Base-by-base conservation (phyloP, 2,113 vertebrate species). In the Otis tarda region DNA sequence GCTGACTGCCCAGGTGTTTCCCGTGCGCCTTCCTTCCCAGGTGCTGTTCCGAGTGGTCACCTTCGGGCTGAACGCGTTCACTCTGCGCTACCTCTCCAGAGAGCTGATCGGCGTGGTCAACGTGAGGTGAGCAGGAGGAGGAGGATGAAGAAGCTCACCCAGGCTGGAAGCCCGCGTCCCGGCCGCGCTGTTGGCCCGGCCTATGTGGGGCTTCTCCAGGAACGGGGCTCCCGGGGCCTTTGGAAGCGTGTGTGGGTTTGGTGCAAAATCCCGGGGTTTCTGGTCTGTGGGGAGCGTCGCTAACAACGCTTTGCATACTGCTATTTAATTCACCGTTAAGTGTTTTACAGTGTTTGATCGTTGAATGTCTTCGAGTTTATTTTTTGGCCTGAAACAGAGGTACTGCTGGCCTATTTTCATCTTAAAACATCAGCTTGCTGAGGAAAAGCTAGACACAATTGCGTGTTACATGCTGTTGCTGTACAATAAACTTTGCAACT, bases 51-150 rank as follows among this genome's bases (percentile, higher is more conserved):
- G 99, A 21, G 83, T 98, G 57, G 97, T 99, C 88, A 99, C 99
- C 41, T 99, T 99, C 94, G 94, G 98, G 57, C 97, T 99, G 93
- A 99, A 99, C 94, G 99, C 99, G 2, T 99, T 99, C 97, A 99
- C 99, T 2, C 97, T 99, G 85, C 98, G 99, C n/a, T 99, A 98
- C 91, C 98, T 99, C 27, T 99, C 99, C 61, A 98, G 98, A 79
- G 99, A 99, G 95, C 97, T 99, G 6, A 94, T 99, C 70, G 99
- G 99, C 4, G 97, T 99, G 24, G 99, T 99, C 53, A 99, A 98
- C 78, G 99, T 99, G 71, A 98, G 99, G 99, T 99, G 97, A 97
- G 53, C 50, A 41, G 41, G 41, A 41, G 41, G 41, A 41, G 41
- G 41, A 41, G 41, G 41, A 41, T 13, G 41, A 41, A 13, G 41